Conservation (phyloP, 2,113 vertebrate species). For the Pithys albifrons region DNA sequence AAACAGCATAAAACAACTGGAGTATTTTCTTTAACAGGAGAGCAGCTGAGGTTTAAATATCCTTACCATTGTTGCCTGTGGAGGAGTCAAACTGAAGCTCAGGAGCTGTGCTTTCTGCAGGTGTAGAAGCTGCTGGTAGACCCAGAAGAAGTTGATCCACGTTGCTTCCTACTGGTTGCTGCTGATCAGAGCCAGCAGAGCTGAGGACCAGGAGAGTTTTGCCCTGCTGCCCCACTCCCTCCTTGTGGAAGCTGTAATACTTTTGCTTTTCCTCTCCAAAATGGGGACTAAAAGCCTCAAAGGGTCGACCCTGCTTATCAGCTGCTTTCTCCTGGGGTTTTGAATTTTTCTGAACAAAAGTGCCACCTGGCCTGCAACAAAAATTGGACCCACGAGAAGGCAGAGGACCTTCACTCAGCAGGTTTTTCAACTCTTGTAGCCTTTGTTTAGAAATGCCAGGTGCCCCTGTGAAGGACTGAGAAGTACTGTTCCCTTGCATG, state of each 20-base stretch:
- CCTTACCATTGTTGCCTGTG: slow-evolving; percentile 50
- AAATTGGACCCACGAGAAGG: slow-evolving; percentile 33
- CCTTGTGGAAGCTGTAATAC: neutral
- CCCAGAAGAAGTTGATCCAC: slow-evolving; percentile 15
- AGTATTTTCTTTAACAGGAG: neutral
- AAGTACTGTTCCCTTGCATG: neutral
- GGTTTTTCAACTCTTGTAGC: slow-evolving; percentile 78
- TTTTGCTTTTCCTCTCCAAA: slow-evolving; percentile 58
- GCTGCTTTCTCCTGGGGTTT: slow-evolving; percentile 42
- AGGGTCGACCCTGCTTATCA: slow-evolving; percentile 48
- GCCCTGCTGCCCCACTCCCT: neutral
- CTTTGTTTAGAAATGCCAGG: slow-evolving; percentile 71
- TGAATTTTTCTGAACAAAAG: slow-evolving; percentile 33
- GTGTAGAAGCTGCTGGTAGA: neutral
- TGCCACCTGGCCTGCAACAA: neutral
- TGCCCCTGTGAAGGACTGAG: neutral
- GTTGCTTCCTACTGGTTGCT: neutral
- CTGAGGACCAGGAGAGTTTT: neutral
- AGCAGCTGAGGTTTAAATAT: neutral
- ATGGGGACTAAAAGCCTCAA: slow-evolving; percentile 75
- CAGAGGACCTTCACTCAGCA: slow-evolving; percentile 73
- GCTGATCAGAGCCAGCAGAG: slow-evolving; percentile 30
- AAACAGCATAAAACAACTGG: neutral
- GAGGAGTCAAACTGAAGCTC: slow-evolving; percentile 21
- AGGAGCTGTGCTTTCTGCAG: neutral